These are phyloP conservation scores for Linyphia triangularis DNA, from an alignment of 2,888 invertebrate species.

Conservation along the genomic window DNA sequence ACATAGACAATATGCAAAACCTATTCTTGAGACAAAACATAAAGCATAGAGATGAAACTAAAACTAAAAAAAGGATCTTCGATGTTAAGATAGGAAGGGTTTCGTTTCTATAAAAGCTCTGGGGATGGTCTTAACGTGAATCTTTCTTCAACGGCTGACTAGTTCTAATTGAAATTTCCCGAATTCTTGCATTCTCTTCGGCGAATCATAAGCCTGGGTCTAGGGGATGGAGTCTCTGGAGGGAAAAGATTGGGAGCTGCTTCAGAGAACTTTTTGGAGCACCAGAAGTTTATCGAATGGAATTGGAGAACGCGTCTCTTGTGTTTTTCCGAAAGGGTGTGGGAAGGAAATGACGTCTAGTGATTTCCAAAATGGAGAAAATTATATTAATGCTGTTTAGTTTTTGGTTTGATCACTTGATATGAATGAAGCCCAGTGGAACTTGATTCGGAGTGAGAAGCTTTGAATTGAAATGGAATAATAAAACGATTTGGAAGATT, in stretches of 20 bases:
- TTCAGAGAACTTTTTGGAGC: not conserved
- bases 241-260: not conserved
- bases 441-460: no score
- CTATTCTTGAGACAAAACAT: not conserved
- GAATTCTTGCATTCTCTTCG: constrained; percentile 40
- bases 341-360: no score
- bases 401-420: no score
- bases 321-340: not conserved
- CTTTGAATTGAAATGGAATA: no score
- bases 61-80: not conserved
- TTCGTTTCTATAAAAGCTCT: not conserved
- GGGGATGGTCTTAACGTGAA: no score
- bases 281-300: not conserved
- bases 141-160: constrained; percentile 32
- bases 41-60: not conserved
- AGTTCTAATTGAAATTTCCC: constrained; percentile 63
- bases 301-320: not conserved
- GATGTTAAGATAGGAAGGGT: constrained; percentile 12
- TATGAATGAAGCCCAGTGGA: no score
- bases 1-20: not conserved
- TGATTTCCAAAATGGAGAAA: no score
- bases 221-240: not conserved
- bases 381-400: no score
- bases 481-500: no score
- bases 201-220: not conserved